Percentiles rank a stretch among this genome's conserved stretches.
phyloP scores from a whole-genome alignment of 2,888 invertebrate species.

The Catocala fraxini region DNA sequence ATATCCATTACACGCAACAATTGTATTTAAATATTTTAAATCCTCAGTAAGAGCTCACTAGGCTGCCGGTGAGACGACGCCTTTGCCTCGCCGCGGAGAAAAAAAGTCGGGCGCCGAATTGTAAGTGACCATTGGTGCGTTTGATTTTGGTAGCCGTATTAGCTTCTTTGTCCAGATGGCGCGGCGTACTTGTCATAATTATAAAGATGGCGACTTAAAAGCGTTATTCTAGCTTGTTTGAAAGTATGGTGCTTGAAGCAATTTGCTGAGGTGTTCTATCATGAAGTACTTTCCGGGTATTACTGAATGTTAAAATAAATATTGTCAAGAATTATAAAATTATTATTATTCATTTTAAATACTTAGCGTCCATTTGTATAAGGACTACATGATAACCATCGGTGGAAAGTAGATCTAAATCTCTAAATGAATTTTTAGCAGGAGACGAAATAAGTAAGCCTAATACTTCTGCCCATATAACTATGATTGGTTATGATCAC shows the following conservation, averaged over 20 bases:
- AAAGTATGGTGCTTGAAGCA: neutral
- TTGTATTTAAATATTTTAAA: slow-evolving; percentile 60
- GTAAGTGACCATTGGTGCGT: slow-evolving; percentile 69
- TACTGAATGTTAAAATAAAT: too few relatives aligned
- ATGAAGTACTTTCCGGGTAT: too few relatives aligned
- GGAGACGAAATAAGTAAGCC: too few relatives aligned
- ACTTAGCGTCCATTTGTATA: too few relatives aligned
- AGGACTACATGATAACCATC: too few relatives aligned
- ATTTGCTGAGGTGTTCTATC: neutral
- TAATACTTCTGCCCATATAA: too few relatives aligned
- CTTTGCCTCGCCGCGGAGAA: slow-evolving; percentile 53
- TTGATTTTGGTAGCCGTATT: slow-evolving; percentile 58
- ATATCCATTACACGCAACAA: slow-evolving; percentile 82
- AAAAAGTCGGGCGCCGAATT: slow-evolving; percentile 62
- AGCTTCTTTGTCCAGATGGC: slow-evolving; percentile 31
- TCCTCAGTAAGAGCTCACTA: slow-evolving; percentile 67
- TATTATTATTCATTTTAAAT: too few relatives aligned
- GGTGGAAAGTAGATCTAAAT: too few relatives aligned
- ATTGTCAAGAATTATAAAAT: too few relatives aligned
- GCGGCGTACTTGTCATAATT: slow-evolving; percentile 35
- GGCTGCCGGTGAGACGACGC: slow-evolving; percentile 57
- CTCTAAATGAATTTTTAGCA: too few relatives aligned
- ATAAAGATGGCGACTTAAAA: slow-evolving; percentile 8
- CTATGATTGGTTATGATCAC: too few relatives aligned
- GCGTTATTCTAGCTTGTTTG: neutral